A percentile compares a stretch with the other conserved stretches of the same genome.
phyloP scores from a whole-genome alignment of 1,140 invertebrate genomes.

The Aricia agestis region DNA sequence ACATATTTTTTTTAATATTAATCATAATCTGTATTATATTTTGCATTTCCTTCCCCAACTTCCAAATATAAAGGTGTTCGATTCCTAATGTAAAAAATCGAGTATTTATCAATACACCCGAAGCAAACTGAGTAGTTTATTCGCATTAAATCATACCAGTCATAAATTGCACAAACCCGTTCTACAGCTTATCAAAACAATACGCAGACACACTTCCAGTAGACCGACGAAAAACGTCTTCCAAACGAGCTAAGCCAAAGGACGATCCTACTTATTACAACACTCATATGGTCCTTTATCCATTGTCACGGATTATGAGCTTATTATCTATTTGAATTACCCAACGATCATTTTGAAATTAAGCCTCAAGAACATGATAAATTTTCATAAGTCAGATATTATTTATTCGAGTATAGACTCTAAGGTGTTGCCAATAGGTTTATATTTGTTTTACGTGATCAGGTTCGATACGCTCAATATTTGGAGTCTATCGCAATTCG shows the following conservation, averaged over 20 bases:
- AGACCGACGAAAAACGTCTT: conserved; percentile 56
- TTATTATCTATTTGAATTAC: conserved; percentile 41
- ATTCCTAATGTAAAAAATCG: conserved; percentile 50
- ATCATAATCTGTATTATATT: too few species aligned
- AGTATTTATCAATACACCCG: conserved; percentile 72
- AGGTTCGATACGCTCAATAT: conserved; percentile 42
- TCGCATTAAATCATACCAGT: conserved; percentile 75
- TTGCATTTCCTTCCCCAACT: not conserved
- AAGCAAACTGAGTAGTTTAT: conserved; percentile 72
- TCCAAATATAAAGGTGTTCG: too few species aligned
- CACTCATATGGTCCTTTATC: conserved; percentile 48
- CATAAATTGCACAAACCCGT: conserved; percentile 75
- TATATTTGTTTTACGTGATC: conserved; percentile 61
- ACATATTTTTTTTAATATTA: too few species aligned
- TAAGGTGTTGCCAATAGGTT: conserved; percentile 70
- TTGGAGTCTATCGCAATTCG: conserved; percentile 20
- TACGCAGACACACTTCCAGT: conserved; percentile 72
- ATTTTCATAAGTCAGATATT: conserved; percentile 74
- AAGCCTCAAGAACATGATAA: conserved; percentile 74
- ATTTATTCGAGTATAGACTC: conserved; percentile 74
- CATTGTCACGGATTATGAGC: conserved; percentile 34
- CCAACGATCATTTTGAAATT: conserved; percentile 69
- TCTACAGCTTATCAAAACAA: conserved; percentile 76
- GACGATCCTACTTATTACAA: conserved; percentile 44
- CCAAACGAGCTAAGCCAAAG: conserved; percentile 30